Evolutionary conservation across 2,797 vertebrate genomes (phyloP), one percentile per base, ranked within the genome.

Genomic region (Muraenolepis orangiensis): DNA sequence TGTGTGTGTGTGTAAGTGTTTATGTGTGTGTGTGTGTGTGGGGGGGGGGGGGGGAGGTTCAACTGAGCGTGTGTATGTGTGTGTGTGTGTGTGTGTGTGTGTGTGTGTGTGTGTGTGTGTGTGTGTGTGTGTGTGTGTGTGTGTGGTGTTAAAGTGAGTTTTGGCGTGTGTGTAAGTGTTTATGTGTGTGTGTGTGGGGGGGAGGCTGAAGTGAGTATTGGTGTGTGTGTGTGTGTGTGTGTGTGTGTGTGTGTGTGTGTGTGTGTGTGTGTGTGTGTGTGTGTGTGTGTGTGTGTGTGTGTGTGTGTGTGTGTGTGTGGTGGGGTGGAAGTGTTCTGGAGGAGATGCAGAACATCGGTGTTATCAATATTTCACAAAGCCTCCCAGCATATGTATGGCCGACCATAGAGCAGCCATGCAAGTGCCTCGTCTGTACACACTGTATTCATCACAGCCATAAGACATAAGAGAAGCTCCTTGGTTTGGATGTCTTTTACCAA

Each of bases 311-410:
- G 74, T 81, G 80, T 76, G 79, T 71, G 71, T 72, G 79, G 29
- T 80, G 70, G 82, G 46, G 76, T 13, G 70, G 74, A 51, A 70
- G 80, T 46, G 69, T 73, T 29, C 72, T 38, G 36, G 31, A 20
- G 71, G 71, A 78, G 81, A 10, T 76, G 83, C 79, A 89, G 91
- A 94, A 94, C 93, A 93, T 95, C 95, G 94, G 94, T 94, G 95
- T 94, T 94, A 95, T 95, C 95, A 95, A 96, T 96, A 96, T 96
- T 95, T 96, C 93, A 94, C 93, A 93, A 93, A 91, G 91, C 91
- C 94, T 93, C 89, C 86, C 87, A 91, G 91, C 91, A 91, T 92
- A 91, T 93, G 92, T 92, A 92, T 88, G 89, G 89, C 88, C 91
- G 89, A 91, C 91, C 91, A 90, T 91, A 87, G 91, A 89, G 87